phyloP scores from a whole-genome alignment of 2,888 invertebrate species.

The Sminthurinus aureus region DNA sequence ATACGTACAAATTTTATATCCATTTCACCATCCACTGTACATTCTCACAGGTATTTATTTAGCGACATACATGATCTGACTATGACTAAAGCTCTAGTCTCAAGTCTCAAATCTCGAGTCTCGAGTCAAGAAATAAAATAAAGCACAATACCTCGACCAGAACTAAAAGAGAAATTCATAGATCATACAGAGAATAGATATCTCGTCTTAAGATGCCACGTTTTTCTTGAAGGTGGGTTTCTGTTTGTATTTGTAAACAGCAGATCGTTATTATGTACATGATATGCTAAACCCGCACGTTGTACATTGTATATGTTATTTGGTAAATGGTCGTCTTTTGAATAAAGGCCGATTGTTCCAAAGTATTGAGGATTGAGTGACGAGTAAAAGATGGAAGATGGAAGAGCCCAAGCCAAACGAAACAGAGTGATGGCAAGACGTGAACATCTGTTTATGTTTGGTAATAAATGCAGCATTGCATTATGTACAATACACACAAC shows the following conservation, averaged over 20 bases:
- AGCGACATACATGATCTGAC: not conserved
- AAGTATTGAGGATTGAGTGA: no score
- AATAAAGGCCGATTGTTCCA: no score
- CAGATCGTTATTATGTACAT: not conserved
- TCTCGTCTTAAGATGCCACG: no score
- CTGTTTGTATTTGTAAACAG: not conserved
- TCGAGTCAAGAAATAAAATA: not conserved
- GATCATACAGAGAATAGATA: no score
- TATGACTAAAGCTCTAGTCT: not conserved
- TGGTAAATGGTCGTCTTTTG: not conserved
- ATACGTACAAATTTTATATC: not conserved
- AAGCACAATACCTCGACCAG: not conserved
- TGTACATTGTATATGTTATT: not conserved
- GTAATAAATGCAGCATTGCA: no score
- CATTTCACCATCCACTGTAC: not conserved
- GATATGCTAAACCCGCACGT: not conserved
- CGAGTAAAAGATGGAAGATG: no score
- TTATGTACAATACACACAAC: no score
- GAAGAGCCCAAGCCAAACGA: slow-evolving; percentile 8
- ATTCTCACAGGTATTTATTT: not conserved
- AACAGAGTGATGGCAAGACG: slow-evolving; percentile 3
- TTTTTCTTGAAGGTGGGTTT: no score
- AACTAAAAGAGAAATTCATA: no score
- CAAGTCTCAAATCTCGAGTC: not conserved
- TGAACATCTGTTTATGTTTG: no score